Evolutionary conservation across 2,113 vertebrate genomes (phyloP).

Genomic region (Austrofundulus limnaeus): DNA sequence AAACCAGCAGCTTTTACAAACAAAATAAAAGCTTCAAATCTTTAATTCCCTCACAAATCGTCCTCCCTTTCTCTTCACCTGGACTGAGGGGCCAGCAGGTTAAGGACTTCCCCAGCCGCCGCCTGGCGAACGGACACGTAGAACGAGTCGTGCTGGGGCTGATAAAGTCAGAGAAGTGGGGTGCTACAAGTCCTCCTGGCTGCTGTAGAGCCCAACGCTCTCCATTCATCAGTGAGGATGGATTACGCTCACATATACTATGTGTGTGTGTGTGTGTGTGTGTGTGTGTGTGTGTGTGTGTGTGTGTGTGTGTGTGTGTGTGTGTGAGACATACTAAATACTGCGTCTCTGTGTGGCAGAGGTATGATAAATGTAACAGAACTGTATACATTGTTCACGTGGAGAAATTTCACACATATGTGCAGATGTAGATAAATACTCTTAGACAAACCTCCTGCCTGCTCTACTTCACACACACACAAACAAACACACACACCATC

Average conservation of each 20-base stretch:
- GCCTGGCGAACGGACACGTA: constrained; percentile 38
- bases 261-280: too few relatives aligned
- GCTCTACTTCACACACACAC: constrained; percentile 14
- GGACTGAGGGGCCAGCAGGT: constrained; percentile 28
- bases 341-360: constrained; percentile 22
- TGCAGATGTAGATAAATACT: constrained; percentile 4
- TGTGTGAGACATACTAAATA: background rate
- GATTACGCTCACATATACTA: constrained; percentile 14
- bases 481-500: background rate
- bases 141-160: constrained; percentile 26
- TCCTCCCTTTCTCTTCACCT: background rate
- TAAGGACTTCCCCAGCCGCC: constrained; percentile 42
- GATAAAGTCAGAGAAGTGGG: constrained; percentile 48
- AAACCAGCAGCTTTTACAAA: background rate
- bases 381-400: constrained; percentile 1
- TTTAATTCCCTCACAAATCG: background rate
- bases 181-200: constrained; percentile 31
- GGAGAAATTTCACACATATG: constrained; percentile 4
- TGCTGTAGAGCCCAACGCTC: constrained; percentile 33
- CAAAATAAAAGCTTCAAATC: background rate
- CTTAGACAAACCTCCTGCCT: background rate
- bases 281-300: too few relatives aligned
- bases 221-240: constrained; percentile 53
- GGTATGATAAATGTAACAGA: constrained; percentile 8
- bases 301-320: background rate